Evolutionary conservation across 2,888 invertebrate species (phyloP).

Genomic region (Odontothrips loti): DNA sequence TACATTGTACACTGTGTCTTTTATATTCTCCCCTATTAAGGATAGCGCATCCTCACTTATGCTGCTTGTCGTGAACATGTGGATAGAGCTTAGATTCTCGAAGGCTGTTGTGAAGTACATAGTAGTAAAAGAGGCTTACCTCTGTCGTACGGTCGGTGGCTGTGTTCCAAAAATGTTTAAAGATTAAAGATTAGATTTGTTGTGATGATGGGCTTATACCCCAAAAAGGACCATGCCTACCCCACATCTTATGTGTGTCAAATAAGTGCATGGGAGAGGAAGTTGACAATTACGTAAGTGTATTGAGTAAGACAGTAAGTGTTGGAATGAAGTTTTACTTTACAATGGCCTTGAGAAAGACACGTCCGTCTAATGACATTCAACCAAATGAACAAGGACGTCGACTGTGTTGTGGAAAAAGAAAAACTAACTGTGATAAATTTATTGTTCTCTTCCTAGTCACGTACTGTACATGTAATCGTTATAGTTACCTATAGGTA

Average conservation of each 20-base stretch:
- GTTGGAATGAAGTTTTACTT: too few species aligned
- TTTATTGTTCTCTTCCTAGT: background rate
- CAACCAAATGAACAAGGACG: background rate
- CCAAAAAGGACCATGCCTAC: background rate
- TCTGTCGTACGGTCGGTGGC: background rate
- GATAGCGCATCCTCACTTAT: too few species aligned
- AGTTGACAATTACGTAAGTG: background rate
- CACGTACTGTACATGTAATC: background rate
- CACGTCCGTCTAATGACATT: too few species aligned
- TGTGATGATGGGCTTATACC: background rate
- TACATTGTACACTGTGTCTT: too few species aligned
- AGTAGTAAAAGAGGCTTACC: background rate
- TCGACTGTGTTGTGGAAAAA: background rate
- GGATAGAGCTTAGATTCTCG: background rate
- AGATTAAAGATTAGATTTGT: background rate
- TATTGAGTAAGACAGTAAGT: too few species aligned
- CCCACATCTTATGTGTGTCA: background rate
- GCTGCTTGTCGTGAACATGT: too few species aligned
- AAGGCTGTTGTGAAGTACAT: background rate
- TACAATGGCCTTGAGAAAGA: too few species aligned
- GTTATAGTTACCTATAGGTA: too few species aligned
- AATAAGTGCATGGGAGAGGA: background rate
- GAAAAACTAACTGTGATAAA: conserved; percentile 10
- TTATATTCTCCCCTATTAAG: too few species aligned
- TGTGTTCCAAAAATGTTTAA: background rate